Conservation (phyloP, 2,113 vertebrate species). For the Numenius arquata region DNA sequence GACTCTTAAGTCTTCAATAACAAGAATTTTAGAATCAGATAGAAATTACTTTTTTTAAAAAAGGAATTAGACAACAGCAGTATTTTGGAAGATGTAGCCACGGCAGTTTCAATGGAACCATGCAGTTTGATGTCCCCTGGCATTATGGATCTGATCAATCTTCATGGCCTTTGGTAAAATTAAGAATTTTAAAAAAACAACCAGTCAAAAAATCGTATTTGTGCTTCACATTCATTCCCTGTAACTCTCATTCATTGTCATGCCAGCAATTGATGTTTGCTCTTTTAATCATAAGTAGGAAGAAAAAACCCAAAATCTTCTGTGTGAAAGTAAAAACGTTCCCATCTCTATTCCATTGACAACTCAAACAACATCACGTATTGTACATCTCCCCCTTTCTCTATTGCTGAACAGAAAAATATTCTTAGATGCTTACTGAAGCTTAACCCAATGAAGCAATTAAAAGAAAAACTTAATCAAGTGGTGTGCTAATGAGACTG, state of each 20-base stretch:
- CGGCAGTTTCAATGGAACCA: background rate
- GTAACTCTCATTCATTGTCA: background rate
- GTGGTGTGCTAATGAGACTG: background rate
- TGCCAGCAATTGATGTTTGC: fast-evolving
- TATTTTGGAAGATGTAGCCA: background rate
- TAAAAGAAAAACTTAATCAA: constrained; percentile 21
- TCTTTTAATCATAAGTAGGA: background rate
- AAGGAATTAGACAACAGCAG: background rate
- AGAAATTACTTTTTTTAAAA: background rate
- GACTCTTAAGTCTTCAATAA: background rate
- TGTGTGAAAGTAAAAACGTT: background rate
- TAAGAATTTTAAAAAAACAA: background rate
- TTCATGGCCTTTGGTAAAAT: background rate
- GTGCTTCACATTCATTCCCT: background rate
- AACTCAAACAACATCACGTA: background rate
- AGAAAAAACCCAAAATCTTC: background rate
- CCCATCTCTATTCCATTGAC: background rate
- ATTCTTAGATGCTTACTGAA: background rate
- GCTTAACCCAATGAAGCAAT: background rate
- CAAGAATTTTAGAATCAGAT: background rate
- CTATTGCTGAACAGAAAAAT: background rate
- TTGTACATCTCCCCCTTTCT: background rate
- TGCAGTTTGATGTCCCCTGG: background rate
- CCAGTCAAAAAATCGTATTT: background rate
- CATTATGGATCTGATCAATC: background rate